Evolutionary conservation across 2,888 invertebrate species (phyloP).

Genomic region (Orthosia incerta): DNA sequence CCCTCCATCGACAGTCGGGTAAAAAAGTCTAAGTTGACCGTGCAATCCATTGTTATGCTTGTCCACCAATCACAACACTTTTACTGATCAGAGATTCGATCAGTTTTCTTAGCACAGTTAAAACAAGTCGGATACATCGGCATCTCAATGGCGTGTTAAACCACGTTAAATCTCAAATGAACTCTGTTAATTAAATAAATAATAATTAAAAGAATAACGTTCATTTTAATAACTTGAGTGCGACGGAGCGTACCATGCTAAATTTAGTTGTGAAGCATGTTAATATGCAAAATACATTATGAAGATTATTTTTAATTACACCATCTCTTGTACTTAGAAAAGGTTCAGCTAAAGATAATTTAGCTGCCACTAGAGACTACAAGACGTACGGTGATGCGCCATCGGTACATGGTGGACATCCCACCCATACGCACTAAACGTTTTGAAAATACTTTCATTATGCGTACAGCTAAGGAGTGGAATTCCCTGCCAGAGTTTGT

Average conservation of each 20-base stretch:
- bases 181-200: constrained; percentile 31
- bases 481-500: too few relatives aligned
- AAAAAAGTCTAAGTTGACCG: too few relatives aligned
- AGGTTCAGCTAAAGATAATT: not conserved
- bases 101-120: not conserved
- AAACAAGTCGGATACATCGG: not conserved
- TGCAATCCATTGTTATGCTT: not conserved
- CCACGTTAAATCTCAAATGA: constrained; percentile 17
- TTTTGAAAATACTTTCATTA: too few relatives aligned
- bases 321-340: not conserved
- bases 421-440: too few relatives aligned
- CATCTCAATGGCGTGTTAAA: constrained; percentile 24
- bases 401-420: too few relatives aligned
- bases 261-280: constrained; percentile 19
- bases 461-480: too few relatives aligned
- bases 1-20: too few relatives aligned
- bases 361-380: too few relatives aligned
- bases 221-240: constrained; percentile 14
- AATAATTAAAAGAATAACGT: constrained; percentile 26
- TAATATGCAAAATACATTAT: constrained; percentile 2
- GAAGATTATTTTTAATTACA: constrained; percentile 18
- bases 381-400: too few relatives aligned
- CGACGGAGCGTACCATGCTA: constrained; percentile 24
- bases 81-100: not conserved
- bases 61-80: not conserved